These are phyloP conservation scores for Tragelaphus oryx DNA, from an alignment of 2,797 vertebrate species.

Conservation along the genomic window DNA sequence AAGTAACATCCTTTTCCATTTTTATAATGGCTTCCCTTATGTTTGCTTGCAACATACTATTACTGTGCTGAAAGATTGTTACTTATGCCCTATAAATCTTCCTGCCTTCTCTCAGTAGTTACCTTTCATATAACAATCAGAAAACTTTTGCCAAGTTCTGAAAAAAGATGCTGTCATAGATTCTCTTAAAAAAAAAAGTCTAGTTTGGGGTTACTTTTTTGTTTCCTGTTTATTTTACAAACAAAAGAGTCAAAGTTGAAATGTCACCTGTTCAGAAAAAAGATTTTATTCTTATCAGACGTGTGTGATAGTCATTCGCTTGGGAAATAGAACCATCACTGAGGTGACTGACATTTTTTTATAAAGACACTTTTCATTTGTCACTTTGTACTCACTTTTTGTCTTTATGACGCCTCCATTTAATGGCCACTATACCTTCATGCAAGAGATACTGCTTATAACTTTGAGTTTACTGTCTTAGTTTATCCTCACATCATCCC, in stretches of 20 bases:
- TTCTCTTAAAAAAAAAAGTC: not conserved
- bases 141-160: conserved; percentile 38
- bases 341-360: not conserved
- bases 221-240: not conserved
- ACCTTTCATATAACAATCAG: not conserved
- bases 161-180: not conserved
- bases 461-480: not conserved
- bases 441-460: not conserved
- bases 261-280: not conserved
- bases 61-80: not conserved
- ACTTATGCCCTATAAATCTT: conserved; percentile 3
- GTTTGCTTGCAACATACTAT: conserved; percentile 39
- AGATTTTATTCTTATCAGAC: not conserved
- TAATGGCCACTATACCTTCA: not conserved
- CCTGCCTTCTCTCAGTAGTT: conserved; percentile 7
- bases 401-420: not conserved
- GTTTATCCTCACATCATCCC: not conserved
- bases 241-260: not conserved
- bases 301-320: not conserved
- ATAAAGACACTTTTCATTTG: not conserved
- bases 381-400: not conserved
- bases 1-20: conserved; percentile 36
- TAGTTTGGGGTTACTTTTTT: not conserved
- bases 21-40: conserved; percentile 33
- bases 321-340: not conserved